A percentile compares a stretch with the other conserved stretches of the same genome.
Conservation (phyloP, 2,797 vertebrate species). For the Helicolenus hilgendorfi region DNA sequence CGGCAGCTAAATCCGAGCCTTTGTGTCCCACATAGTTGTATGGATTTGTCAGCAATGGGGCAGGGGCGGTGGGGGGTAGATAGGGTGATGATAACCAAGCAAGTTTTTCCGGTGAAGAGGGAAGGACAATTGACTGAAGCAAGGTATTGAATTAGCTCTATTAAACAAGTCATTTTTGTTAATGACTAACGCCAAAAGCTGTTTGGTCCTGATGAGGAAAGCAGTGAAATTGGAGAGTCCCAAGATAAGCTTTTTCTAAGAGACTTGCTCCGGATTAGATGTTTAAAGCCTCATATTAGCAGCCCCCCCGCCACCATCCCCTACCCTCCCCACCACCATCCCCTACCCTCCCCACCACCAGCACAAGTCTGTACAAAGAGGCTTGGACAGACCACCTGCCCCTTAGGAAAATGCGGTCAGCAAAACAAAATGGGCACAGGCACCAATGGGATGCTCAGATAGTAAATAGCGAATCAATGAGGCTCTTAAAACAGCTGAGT, state of each 20-base stretch:
- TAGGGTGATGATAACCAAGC: conserved; percentile 73
- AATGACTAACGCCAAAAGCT: neutral
- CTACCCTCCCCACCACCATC: too few species aligned
- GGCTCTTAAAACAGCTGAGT: conserved; percentile 19
- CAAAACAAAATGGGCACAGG: conserved; percentile 45
- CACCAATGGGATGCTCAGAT: conserved; percentile 21
- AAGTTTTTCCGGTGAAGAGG: conserved; percentile 62
- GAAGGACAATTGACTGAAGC: conserved; percentile 41
- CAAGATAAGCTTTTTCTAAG: conserved; percentile 59
- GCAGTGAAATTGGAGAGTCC: conserved; percentile 48
- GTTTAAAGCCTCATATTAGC: conserved; percentile 58
- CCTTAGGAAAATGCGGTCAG: conserved; percentile 61
- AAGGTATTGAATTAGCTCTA: conserved; percentile 22
- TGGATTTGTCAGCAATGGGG: conserved; percentile 86
- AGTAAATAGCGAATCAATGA: conserved; percentile 38
- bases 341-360: neutral
- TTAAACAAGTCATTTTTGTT: conserved; percentile 5
- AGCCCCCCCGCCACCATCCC: neutral
- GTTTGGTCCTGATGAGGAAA: conserved; percentile 21
- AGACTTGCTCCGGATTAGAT: conserved; percentile 67
- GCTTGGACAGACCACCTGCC: conserved; percentile 70
- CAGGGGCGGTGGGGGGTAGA: conserved; percentile 34
- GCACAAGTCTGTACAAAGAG: conserved; percentile 67
- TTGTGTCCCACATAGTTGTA: conserved; percentile 88
- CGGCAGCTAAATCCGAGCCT: conserved; percentile 84